phyloP scores from a whole-genome alignment of 2,797 vertebrate genomes.

The Bryconaethiops microstoma region DNA sequence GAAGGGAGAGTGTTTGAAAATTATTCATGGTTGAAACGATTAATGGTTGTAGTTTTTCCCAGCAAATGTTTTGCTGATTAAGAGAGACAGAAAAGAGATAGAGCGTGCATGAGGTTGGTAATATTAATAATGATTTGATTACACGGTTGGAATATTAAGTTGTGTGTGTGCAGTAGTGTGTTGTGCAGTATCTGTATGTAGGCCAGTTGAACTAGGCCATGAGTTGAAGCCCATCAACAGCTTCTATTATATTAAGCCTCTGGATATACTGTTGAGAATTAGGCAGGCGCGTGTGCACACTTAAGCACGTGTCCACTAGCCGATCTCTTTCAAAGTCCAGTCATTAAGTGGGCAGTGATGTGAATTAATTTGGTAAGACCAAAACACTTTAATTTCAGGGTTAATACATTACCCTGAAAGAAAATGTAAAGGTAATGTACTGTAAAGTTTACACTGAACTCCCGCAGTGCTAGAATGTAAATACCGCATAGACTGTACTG shows the following conservation, averaged over 20 bases:
- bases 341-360: background rate
- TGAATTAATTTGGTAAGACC: constrained; percentile 26
- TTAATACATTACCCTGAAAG: constrained; percentile 34
- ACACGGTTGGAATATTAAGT: background rate
- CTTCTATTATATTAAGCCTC: constrained; percentile 28
- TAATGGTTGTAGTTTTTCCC: no score
- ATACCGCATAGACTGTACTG: no score
- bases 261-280: no score
- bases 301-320: constrained; percentile 9
- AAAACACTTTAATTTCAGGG: background rate
- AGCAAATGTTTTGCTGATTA: no score
- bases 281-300: no score
- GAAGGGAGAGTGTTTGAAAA: no score
- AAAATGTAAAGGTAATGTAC: no score
- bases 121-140: background rate
- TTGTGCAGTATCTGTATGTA: constrained; percentile 32
- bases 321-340: background rate
- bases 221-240: constrained; percentile 30
- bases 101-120: no score
- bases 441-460: no score
- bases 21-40: no score
- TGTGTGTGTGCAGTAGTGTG: constrained; percentile 9
- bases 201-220: constrained; percentile 49
- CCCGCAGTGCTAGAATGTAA: no score
- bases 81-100: no score